Conservation (phyloP, 1,140 invertebrate species). For the Drosophila orosa region DNA sequence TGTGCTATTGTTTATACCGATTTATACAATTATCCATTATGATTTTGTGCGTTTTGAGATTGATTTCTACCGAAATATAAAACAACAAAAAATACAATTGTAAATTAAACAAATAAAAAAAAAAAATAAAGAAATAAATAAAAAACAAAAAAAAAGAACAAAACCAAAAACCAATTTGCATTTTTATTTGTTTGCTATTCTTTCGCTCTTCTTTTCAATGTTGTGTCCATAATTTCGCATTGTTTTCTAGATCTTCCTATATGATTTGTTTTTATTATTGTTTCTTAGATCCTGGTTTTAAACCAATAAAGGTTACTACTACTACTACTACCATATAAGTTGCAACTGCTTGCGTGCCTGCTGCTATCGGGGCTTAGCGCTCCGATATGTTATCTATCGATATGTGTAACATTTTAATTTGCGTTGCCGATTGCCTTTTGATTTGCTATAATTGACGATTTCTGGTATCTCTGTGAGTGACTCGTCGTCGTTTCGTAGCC, state of each 20-base stretch:
- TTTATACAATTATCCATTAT: constrained; percentile 61
- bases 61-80: constrained; percentile 69
- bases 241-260: background rate
- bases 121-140: constrained; percentile 25
- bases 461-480: constrained; percentile 51
- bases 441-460: constrained; percentile 46
- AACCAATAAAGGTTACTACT: background rate
- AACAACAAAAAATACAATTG: constrained; percentile 67
- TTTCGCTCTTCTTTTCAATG: background rate
- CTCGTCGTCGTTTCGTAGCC: constrained; percentile 34
- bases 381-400: background rate
- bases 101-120: constrained; percentile 62
- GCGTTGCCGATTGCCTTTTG: constrained; percentile 38
- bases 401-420: constrained; percentile 4
- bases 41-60: constrained; percentile 78
- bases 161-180: constrained; percentile 60
- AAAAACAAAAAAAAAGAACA: constrained; percentile 42
- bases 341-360: constrained; percentile 36
- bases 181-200: constrained; percentile 42
- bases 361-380: background rate
- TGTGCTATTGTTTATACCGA: constrained; percentile 66
- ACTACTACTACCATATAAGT: background rate
- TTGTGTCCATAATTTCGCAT: background rate
- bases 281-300: constrained; percentile 29
- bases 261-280: background rate